These are phyloP conservation scores for Melanchra persicariae DNA, from an alignment of 2,888 invertebrate species.

Conservation along the genomic window DNA sequence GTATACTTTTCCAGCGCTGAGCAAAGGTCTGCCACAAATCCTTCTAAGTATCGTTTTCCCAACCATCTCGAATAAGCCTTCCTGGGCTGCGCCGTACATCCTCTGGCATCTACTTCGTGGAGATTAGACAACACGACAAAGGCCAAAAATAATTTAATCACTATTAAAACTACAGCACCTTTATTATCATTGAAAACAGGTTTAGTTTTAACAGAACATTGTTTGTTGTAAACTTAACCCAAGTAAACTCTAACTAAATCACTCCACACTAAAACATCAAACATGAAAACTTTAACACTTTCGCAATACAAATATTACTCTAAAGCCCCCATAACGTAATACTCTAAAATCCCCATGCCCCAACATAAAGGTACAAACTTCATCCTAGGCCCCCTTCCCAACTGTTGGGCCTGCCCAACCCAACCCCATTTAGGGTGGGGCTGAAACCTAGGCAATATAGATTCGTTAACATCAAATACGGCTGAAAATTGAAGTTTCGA, in stretches of 20 bases:
- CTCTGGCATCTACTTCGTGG: too few relatives aligned
- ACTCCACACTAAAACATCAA: not conserved
- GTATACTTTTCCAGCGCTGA: too few relatives aligned
- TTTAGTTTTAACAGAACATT: not conserved
- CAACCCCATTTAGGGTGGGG: constrained; percentile 21
- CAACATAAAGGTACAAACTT: constrained; percentile 30
- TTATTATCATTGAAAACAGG: too few relatives aligned
- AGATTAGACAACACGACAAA: too few relatives aligned
- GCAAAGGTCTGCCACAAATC: too few relatives aligned
- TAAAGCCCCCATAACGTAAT: not conserved
- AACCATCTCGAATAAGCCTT: too few relatives aligned
- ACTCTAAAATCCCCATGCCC: constrained; percentile 13
- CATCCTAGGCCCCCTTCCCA: constrained; percentile 31
- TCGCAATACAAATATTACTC: constrained; percentile 3
- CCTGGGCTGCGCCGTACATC: too few relatives aligned
- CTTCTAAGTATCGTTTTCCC: too few relatives aligned
- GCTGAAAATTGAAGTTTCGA: constrained; percentile 49
- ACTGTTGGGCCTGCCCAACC: constrained; percentile 8
- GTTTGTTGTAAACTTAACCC: not conserved
- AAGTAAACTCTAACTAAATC: not conserved
- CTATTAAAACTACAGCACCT: too few relatives aligned
- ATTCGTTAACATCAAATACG: constrained; percentile 56
- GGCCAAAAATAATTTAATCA: not conserved
- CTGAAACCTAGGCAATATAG: constrained; percentile 52
- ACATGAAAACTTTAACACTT: constrained; percentile 5